These are phyloP conservation scores for Falco novaeseelandiae DNA, from an alignment of 2,797 vertebrate genomes.

Conservation along the genomic window DNA sequence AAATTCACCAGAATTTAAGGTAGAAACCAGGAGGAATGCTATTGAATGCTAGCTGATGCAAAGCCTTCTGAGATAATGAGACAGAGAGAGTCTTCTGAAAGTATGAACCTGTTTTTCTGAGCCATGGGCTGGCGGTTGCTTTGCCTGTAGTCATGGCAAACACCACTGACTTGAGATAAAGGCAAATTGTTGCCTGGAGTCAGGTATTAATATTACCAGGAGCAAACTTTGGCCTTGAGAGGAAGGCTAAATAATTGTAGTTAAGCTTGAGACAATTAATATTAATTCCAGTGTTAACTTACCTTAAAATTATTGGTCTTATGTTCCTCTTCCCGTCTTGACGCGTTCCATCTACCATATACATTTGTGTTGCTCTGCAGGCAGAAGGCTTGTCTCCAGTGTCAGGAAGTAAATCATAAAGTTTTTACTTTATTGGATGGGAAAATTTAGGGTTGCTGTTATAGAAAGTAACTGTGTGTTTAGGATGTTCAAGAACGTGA, in stretches of 20 bases:
- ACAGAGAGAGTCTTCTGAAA: background rate
- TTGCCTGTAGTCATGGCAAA: background rate
- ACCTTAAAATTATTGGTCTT: background rate
- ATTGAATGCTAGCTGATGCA: background rate
- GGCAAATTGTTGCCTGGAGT: background rate
- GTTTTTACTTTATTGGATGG: background rate
- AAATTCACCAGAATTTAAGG: background rate
- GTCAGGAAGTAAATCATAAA: background rate
- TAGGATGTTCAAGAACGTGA: background rate
- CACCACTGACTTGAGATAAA: background rate
- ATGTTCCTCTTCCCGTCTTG: background rate
- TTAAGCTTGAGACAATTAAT: background rate
- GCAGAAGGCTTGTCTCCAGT: background rate
- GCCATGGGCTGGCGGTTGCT: background rate
- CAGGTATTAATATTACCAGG: background rate
- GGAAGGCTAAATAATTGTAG: background rate
- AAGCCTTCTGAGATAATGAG: background rate
- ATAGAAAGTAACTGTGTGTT: background rate
- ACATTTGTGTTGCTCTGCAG: background rate
- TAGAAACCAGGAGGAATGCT: background rate
- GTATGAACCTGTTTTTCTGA: background rate
- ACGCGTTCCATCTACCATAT: background rate
- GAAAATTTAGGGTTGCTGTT: background rate
- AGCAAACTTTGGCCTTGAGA: background rate
- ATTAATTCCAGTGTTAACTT: background rate